phyloP scores from a whole-genome alignment of 2,888 invertebrate species.

The Nephrotoma guestfalica region DNA sequence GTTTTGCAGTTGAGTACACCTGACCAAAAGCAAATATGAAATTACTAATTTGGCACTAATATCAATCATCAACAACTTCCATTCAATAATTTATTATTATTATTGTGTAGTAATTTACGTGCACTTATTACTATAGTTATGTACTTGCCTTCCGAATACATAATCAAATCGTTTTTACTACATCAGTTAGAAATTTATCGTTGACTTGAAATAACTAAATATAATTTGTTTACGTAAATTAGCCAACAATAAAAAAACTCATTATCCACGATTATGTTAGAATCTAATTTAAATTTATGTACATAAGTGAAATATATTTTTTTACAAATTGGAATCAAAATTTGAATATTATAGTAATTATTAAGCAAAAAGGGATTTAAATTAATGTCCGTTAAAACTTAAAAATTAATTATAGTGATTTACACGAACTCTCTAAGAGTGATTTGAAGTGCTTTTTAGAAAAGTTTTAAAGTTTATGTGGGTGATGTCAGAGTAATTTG shows the following conservation, averaged over 20 bases:
- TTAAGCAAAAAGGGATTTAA: too few species aligned
- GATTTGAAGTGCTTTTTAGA: too few species aligned
- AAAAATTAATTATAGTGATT: too few species aligned
- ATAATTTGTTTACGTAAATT: not conserved
- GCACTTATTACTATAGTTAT: not conserved
- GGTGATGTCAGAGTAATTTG: too few species aligned
- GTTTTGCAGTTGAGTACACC: not conserved
- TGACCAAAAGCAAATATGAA: not conserved
- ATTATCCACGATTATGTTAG: too few species aligned
- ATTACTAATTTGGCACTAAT: not conserved
- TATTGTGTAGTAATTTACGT: not conserved
- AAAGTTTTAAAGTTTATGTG: too few species aligned
- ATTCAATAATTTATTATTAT: not conserved
- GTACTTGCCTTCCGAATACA: not conserved
- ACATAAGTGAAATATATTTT: too few species aligned
- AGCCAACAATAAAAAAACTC: not conserved
- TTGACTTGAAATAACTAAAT: not conserved
- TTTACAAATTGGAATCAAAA: too few species aligned
- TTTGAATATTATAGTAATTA: too few species aligned
- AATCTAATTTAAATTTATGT: too few species aligned
- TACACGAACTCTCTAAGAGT: too few species aligned
- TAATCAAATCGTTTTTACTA: not conserved
- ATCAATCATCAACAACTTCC: not conserved
- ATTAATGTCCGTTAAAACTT: too few species aligned
- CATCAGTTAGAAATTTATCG: not conserved